Evolutionary conservation across 2,113 vertebrate species (phyloP).

Genomic region (Eleginops maclovinus): DNA sequence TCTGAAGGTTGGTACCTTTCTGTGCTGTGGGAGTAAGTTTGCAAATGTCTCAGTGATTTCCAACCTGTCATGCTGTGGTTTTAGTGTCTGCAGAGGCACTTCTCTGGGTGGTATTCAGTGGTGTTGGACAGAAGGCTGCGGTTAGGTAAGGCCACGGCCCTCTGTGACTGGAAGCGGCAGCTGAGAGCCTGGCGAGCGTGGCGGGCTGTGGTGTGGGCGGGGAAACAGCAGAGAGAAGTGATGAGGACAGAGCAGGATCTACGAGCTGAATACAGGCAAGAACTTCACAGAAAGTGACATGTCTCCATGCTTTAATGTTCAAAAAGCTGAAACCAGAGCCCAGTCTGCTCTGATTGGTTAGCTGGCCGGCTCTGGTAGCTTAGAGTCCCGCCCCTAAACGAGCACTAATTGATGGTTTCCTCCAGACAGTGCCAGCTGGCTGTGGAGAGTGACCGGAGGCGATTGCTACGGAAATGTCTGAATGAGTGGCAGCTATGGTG

Average conservation of each 20-base stretch:
- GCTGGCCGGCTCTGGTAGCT: too few species aligned
- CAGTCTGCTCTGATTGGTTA: too few species aligned
- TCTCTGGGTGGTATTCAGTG: constrained; percentile 91
- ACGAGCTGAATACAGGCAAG: constrained; percentile 89
- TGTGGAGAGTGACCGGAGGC: constrained; percentile 82
- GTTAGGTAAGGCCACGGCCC: constrained; percentile 88
- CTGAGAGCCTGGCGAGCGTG: constrained; percentile 88
- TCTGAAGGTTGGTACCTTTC: constrained; percentile 78
- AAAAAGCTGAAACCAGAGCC: too few species aligned
- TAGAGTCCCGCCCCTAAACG: too few species aligned
- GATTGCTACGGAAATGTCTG: constrained; percentile 84
- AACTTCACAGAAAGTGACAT: background rate
- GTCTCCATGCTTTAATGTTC: too few species aligned
- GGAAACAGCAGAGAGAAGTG: constrained; percentile 81
- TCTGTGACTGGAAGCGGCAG: constrained; percentile 91
- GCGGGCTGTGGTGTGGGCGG: constrained; percentile 86
- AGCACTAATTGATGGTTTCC: constrained; percentile 13
- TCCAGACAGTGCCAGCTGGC: constrained; percentile 88
- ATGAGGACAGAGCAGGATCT: constrained; percentile 84
- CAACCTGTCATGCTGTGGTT: background rate
- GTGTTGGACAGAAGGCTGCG: constrained; percentile 87
- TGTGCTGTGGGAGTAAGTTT: background rate
- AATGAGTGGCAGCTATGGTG: constrained; percentile 89
- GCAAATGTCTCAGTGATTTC: background rate
- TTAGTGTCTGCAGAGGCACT: constrained; percentile 91